Evolutionary conservation across 2,113 vertebrate genomes (phyloP).

Genomic region (Recurvirostra avosetta): DNA sequence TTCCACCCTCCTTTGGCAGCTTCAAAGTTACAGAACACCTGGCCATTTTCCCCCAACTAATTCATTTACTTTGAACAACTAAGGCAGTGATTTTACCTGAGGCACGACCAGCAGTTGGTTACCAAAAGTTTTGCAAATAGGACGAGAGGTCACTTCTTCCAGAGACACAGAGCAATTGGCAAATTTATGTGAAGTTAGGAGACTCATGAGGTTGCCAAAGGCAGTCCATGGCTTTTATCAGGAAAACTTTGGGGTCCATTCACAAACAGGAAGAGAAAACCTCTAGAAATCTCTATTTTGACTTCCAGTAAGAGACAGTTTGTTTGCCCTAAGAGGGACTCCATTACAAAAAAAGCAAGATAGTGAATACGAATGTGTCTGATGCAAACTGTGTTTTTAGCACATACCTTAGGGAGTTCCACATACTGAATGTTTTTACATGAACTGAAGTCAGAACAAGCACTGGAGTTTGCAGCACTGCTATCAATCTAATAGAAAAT

Average conservation of each 20-base stretch:
- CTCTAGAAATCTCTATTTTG: neutral
- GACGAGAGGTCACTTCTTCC: neutral
- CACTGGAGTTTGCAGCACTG: neutral
- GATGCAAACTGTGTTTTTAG: neutral
- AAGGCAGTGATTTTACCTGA: neutral
- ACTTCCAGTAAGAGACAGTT: neutral
- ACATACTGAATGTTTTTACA: slow-evolving; percentile 75
- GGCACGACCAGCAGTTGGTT: neutral
- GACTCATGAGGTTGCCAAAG: neutral
- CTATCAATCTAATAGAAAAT: slow-evolving; percentile 50
- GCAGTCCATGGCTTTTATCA: neutral
- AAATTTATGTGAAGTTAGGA: neutral
- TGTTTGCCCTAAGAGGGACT: neutral
- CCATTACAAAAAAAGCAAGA: neutral
- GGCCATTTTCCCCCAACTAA: neutral
- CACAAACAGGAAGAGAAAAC: neutral
- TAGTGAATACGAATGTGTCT: neutral
- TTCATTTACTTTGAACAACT: neutral
- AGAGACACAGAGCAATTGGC: neutral
- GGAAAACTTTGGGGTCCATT: neutral
- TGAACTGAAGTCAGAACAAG: slow-evolving; percentile 60
- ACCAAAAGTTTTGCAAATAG: neutral
- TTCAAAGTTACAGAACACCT: neutral
- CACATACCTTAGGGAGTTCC: slow-evolving; percentile 81
- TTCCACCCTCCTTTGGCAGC: neutral